Evolutionary conservation across 2,113 vertebrate species (phyloP).

Genomic region (Brienomyrus longianalis): DNA sequence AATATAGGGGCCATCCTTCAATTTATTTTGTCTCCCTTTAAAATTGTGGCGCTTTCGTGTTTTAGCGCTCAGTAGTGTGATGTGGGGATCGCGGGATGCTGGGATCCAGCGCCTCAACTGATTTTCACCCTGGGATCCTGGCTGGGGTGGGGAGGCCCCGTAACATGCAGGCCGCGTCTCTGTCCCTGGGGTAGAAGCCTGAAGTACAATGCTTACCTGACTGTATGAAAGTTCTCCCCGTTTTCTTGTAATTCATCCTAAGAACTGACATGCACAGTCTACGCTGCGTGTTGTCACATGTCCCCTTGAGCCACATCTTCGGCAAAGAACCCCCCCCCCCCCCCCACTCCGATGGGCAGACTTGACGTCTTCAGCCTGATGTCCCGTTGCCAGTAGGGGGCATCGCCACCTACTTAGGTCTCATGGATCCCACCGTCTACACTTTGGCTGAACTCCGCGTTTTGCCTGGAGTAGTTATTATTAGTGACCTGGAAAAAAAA

Average conservation of each 20-base stretch:
- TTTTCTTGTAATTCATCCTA: neutral
- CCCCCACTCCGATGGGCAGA: neutral
- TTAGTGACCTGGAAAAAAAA: constrained; percentile 44
- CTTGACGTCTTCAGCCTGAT: neutral
- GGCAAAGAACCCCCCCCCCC: neutral
- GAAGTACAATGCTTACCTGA: neutral
- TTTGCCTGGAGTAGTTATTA: constrained; percentile 47
- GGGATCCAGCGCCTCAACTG: neutral
- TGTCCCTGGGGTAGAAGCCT: neutral
- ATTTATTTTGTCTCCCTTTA: neutral
- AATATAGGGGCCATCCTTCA: neutral
- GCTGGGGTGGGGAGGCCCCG: neutral
- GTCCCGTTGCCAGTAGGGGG: neutral
- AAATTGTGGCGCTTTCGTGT: neutral
- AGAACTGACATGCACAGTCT: neutral
- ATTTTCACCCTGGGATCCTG: neutral
- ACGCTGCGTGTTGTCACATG: neutral
- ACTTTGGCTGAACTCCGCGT: constrained; percentile 47
- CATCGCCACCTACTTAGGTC: neutral
- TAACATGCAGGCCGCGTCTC: neutral
- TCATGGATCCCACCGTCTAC: constrained; percentile 23
- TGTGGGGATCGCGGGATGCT: neutral
- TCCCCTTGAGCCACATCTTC: neutral
- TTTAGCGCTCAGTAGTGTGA: neutral
- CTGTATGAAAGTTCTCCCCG: neutral